Evolutionary conservation across 2,113 vertebrate species (phyloP).

Genomic region (Pipra filicauda): DNA sequence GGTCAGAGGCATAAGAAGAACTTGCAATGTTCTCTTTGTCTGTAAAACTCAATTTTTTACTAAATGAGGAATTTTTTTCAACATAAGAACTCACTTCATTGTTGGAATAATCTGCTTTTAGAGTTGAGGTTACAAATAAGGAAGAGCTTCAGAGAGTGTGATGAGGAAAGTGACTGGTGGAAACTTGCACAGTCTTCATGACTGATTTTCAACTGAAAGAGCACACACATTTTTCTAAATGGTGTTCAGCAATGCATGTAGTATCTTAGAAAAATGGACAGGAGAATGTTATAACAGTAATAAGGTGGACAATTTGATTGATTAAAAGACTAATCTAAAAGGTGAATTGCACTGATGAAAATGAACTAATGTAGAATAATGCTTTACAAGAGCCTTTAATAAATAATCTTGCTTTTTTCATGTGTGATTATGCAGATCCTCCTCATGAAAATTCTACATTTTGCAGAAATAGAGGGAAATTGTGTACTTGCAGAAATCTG

Average conservation of each 20-base stretch:
- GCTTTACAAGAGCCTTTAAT: background rate
- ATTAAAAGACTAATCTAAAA: background rate
- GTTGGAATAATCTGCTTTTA: background rate
- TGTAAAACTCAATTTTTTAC: background rate
- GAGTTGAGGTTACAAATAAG: background rate
- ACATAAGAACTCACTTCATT: background rate
- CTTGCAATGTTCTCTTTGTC: background rate
- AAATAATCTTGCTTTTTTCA: background rate
- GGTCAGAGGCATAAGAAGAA: background rate
- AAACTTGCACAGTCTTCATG: background rate
- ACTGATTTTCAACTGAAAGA: background rate
- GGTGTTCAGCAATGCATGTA: background rate
- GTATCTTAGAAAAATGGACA: background rate
- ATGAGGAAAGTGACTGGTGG: background rate
- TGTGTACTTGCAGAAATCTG: background rate
- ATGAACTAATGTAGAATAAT: background rate
- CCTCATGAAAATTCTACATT: background rate
- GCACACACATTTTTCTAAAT: background rate
- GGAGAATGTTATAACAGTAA: background rate
- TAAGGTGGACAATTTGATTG: background rate
- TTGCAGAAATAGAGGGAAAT: background rate
- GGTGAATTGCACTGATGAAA: background rate
- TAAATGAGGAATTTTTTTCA: background rate
- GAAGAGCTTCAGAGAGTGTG: background rate
- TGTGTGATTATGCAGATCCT: background rate